A percentile compares a stretch with the other conserved stretches of the same genome.
Evolutionary conservation across 2,113 vertebrate genomes (phyloP).

Genomic region (Formicarius rufipectus): DNA sequence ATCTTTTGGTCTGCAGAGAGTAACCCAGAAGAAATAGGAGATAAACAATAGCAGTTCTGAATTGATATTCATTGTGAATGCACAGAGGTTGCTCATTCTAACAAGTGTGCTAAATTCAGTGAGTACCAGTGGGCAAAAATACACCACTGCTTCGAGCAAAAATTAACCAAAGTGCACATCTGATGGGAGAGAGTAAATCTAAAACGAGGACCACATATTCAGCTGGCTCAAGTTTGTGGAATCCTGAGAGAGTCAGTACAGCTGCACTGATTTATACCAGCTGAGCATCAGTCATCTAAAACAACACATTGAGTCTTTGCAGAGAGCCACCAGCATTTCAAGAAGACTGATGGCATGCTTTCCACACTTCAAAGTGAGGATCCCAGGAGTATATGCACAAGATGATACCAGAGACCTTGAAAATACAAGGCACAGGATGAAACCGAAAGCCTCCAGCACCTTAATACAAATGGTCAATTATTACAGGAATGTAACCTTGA

Average conservation of each 20-base stretch:
- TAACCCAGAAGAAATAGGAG: neutral
- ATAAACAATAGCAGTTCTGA: neutral
- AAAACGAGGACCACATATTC: neutral
- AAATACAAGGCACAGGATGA: neutral
- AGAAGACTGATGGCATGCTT: neutral
- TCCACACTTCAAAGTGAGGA: neutral
- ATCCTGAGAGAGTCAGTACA: neutral
- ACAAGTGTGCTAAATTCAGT: neutral
- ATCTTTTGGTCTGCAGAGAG: neutral
- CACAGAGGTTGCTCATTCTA: neutral
- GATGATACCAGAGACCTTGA: neutral
- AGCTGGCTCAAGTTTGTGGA: neutral
- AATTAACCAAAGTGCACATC: neutral
- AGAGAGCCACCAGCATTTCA: neutral
- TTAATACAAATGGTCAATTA: neutral
- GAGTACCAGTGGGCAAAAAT: neutral
- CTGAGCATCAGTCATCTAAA: neutral
- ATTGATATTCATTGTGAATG: neutral
- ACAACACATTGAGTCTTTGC: neutral
- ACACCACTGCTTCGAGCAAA: neutral
- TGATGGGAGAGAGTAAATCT: neutral
- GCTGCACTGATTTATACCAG: neutral
- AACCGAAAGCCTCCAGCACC: neutral
- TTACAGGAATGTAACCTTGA: neutral
- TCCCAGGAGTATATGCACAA: neutral